Base-by-base conservation (phyloP, 2,888 invertebrate species). In the Ophion ellenae region DNA sequence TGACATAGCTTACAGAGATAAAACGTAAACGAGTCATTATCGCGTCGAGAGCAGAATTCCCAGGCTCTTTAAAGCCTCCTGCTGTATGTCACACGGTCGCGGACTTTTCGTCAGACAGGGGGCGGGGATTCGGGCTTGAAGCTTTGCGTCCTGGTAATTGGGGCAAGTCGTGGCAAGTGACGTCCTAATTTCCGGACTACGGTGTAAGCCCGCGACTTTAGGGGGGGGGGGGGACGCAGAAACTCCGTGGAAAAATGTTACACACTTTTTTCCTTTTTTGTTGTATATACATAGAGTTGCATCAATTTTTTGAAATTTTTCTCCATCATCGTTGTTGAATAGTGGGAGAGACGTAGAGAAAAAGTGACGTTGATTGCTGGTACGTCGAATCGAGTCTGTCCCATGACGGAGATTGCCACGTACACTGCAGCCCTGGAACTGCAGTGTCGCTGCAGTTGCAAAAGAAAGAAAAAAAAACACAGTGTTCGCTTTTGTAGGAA, bases 361-460 rank as follows among this genome's bases (percentile, higher is more conserved):
- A 80, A 45, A 63, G 53, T 28, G 9, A 40, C 28, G 14, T 45
- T 69, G 78, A 59, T 87, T 84, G 80, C 85, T 90, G 88, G 86
- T 86, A 87, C 87, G 88, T 88, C 87, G 87, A 75, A 74, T 86
- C 67, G 79, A 32, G 69, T 61, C 64, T 84, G 47, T 53, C 76
- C 69, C 75, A 47, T 74, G 79, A 66, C 75, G 81, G 57, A 85
- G 74, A 64, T 40, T 61, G 63, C 67, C 24, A 63, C 74, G 78
- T 81, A 53, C 81, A 78, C 64, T 77, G 67, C 64, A 84, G 28
- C 59, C 11, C 14, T 63, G 32, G 32, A 57, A 66, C 63, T 74
- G 69, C 73, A 61, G 70, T 75, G 53, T 66, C 69, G 47, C 64
- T 80, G 74, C 74, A 77, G 63, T 70, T 69, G 81, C 81, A 64